Evolutionary conservation across 2,888 invertebrate species (phyloP).

Genomic region (Callosobruchus maculatus): DNA sequence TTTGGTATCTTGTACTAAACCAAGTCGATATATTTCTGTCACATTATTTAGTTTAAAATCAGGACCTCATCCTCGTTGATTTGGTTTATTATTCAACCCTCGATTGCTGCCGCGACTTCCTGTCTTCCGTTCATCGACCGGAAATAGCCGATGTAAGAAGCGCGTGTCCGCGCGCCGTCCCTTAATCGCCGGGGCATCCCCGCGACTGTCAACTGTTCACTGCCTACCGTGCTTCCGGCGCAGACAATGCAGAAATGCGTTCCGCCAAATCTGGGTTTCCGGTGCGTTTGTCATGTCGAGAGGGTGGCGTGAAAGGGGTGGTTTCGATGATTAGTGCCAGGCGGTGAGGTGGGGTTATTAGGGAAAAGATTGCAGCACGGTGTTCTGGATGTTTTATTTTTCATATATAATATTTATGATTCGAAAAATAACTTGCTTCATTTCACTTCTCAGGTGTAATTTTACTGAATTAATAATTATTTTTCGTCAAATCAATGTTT

Average conservation of each 20-base stretch:
- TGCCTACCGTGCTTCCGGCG: constrained; percentile 34
- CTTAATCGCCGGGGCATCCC: constrained; percentile 39
- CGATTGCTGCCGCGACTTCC: no score
- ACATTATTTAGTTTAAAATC: no score
- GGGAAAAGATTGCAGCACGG: not conserved
- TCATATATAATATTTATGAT: no score
- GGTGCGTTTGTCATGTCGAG: constrained; percentile 7
- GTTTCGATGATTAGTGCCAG: not conserved
- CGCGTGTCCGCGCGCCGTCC: constrained; percentile 8
- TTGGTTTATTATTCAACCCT: no score
- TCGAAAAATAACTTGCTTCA: no score
- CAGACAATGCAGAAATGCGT: constrained; percentile 34
- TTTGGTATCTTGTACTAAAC: no score
- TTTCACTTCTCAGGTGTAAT: no score
- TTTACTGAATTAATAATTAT: no score
- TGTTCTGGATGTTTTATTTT: not conserved
- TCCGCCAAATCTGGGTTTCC: constrained; percentile 36
- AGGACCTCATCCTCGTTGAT: no score
- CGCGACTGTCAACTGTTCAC: constrained; percentile 41
- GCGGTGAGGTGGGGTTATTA: not conserved
- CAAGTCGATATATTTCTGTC: no score
- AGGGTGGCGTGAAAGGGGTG: not conserved
- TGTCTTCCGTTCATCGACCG: constrained; percentile 12
- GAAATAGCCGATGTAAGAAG: constrained; percentile 14
- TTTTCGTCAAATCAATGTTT: no score